Conservation (phyloP, 1,140 invertebrate species). For the Drosophila insularis region DNA sequence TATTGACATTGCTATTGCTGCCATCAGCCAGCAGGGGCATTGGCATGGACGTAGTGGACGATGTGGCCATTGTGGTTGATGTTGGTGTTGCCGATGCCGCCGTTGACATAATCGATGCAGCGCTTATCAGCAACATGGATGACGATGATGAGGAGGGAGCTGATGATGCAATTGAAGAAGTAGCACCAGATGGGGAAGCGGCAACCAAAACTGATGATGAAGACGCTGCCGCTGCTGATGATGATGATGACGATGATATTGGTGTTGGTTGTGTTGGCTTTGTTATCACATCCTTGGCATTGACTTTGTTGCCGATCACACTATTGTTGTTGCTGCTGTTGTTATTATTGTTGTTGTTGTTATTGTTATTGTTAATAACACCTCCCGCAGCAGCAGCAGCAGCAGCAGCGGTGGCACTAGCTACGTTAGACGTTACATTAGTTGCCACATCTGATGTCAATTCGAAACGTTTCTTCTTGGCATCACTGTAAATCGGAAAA, state of each 20-base stretch:
- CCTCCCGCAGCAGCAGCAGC: neutral
- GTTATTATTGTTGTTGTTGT: constrained; percentile 21
- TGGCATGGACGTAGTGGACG: constrained; percentile 19
- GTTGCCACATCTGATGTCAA: constrained; percentile 21
- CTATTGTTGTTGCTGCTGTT: constrained; percentile 16
- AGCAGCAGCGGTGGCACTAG: neutral
- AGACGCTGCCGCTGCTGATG: constrained; percentile 24
- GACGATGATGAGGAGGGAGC: constrained; percentile 19
- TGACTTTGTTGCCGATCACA: constrained; percentile 37
- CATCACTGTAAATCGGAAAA: constrained; percentile 63
- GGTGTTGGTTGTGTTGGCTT: constrained; percentile 13
- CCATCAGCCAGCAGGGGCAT: constrained; percentile 27
- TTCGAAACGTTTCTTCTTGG: constrained; percentile 78
- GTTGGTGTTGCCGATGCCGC: constrained; percentile 26
- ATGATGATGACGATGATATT: constrained; percentile 3
- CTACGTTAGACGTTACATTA: neutral
- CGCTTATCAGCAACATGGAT: constrained; percentile 38
- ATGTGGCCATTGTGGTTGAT: constrained; percentile 39
- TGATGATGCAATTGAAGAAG: constrained; percentile 5
- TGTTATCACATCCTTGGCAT: constrained; percentile 34
- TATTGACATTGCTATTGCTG: constrained; percentile 22
- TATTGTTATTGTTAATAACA: constrained; percentile 20
- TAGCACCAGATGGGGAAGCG: constrained; percentile 42
- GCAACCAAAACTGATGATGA: constrained; percentile 37
- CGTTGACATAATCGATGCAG: constrained; percentile 43